A percentile compares a stretch with the other conserved stretches of the same genome.
Evolutionary conservation across 1,140 invertebrate genomes (phyloP).

Genomic region (Apis florea): DNA sequence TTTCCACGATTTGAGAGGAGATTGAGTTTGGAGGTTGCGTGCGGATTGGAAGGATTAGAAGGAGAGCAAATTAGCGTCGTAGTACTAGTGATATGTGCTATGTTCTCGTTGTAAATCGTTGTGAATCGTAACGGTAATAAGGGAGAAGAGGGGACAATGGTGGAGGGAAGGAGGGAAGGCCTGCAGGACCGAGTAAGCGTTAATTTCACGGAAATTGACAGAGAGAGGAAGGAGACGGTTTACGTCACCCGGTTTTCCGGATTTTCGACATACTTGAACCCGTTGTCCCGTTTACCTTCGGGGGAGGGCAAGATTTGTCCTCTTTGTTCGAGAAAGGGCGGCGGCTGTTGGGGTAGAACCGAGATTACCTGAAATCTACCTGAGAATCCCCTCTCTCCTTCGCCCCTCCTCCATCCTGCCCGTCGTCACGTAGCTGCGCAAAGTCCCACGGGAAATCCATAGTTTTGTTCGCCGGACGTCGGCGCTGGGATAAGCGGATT

Average conservation of each 20-base stretch:
- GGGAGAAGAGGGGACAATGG: not conserved
- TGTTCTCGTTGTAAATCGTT: not conserved
- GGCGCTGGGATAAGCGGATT: slow-evolving; percentile 73
- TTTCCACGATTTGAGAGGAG: not conserved
- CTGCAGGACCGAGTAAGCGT: not conserved
- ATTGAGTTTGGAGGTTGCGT: too few species aligned
- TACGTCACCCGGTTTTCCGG: not conserved
- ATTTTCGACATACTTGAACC: slow-evolving; percentile 14
- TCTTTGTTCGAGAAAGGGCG: slow-evolving; percentile 41
- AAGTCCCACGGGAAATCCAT: slow-evolving; percentile 68
- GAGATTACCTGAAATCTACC: slow-evolving; percentile 70
- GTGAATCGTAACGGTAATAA: not conserved
- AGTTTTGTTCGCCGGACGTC: slow-evolving; percentile 71
- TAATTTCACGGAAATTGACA: not conserved
- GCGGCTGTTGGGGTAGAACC: slow-evolving; percentile 9
- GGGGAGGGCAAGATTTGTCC: not conserved
- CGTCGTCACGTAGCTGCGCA: slow-evolving; percentile 61
- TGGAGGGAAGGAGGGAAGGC: too few species aligned
- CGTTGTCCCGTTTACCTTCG: not conserved
- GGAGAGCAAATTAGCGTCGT: too few species aligned
- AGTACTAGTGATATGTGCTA: too few species aligned
- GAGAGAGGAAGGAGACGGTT: slow-evolving; percentile 7
- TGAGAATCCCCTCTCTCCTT: slow-evolving; percentile 60
- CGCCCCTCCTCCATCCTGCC: too few species aligned
- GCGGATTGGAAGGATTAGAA: too few species aligned